Evolutionary conservation across 2,888 invertebrate species (phyloP).

Genomic region (Ernsta delagoae): DNA sequence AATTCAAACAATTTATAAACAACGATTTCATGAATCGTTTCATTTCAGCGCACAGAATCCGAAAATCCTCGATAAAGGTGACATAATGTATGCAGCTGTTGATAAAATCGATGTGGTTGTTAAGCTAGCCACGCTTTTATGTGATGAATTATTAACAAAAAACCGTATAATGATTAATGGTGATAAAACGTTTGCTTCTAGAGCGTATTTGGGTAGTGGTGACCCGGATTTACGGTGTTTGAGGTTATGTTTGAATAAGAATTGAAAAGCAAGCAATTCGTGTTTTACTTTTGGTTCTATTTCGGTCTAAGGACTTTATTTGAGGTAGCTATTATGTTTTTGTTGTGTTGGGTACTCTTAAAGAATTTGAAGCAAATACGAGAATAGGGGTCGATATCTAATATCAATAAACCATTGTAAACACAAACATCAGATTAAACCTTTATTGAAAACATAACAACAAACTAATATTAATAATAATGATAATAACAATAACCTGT

Average conservation of each 20-base stretch:
- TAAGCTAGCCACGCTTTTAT: constrained; percentile 17
- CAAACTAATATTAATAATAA: no score
- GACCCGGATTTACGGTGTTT: neutral
- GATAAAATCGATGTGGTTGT: constrained; percentile 31
- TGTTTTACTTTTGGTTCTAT: neutral
- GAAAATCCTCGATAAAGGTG: constrained; percentile 22
- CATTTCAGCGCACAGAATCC: constrained; percentile 21
- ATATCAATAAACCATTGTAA: no score
- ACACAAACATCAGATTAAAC: no score
- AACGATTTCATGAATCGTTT: constrained; percentile 16
- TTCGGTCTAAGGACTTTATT: neutral
- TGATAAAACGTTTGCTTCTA: constrained; percentile 14
- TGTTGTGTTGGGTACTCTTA: no score
- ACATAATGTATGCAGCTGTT: constrained; percentile 21
- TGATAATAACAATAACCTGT: no score
- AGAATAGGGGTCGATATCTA: no score
- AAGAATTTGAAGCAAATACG: no score
- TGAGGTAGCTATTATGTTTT: neutral
- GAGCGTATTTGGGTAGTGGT: constrained; percentile 9
- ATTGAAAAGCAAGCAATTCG: neutral
- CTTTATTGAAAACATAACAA: no score
- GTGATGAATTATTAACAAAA: constrained; percentile 28
- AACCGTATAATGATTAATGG: constrained; percentile 25
- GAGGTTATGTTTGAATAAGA: neutral
- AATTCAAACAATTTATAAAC: constrained; percentile 26